These are phyloP conservation scores for Papilio polytes DNA, from an alignment of 1,140 invertebrate genomes.

Conservation along the genomic window DNA sequence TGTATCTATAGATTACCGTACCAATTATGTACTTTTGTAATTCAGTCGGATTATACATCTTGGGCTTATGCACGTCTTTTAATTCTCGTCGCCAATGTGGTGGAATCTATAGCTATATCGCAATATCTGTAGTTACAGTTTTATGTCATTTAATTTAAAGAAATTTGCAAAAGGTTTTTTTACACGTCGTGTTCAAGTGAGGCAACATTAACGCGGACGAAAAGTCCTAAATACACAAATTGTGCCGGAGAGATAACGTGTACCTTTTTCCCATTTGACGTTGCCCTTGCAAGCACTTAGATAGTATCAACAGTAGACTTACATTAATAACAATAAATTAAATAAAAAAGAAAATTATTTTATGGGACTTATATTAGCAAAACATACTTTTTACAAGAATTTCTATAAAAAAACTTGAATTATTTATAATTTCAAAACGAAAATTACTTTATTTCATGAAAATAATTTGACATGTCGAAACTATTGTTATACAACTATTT, in stretches of 20 bases:
- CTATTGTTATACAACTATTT: not conserved
- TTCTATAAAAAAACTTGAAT: not conserved
- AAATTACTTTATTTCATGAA: not conserved
- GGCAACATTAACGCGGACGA: not conserved
- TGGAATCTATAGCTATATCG: not conserved
- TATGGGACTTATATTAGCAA: not conserved
- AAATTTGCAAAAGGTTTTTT: not conserved
- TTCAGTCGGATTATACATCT: no score
- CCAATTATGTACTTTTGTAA: no score
- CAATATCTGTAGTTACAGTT: not conserved
- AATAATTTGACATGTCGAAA: not conserved
- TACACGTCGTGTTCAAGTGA: not conserved
- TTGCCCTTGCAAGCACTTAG: constrained; percentile 5
- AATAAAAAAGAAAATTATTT: not conserved
- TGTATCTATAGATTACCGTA: no score
- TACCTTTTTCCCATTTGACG: constrained; percentile 21
- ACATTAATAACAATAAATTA: not conserved
- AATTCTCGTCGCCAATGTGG: no score
- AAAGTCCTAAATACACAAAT: constrained; percentile 21
- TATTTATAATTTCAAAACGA: not conserved
- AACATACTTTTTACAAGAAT: not conserved
- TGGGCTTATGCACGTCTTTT: no score
- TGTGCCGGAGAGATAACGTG: not conserved
- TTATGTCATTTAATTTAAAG: not conserved
- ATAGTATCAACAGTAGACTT: not conserved